These are phyloP conservation scores for Tragelaphus oryx DNA, from an alignment of 2,797 vertebrate genomes.

Conservation along the genomic window DNA sequence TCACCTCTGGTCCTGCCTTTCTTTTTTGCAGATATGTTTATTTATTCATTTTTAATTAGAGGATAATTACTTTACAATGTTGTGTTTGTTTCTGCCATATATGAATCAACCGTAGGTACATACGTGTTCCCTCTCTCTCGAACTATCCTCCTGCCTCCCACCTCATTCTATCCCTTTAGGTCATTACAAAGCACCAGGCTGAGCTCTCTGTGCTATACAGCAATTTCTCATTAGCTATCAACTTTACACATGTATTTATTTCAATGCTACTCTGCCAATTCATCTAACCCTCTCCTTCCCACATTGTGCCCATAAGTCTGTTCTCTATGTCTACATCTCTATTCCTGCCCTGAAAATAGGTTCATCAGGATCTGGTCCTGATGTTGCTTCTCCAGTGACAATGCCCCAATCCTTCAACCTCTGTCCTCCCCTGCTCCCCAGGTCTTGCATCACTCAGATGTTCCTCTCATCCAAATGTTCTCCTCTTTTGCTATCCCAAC, in stretches of 20 bases:
- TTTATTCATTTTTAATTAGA: neutral
- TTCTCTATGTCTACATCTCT: neutral
- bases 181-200: neutral
- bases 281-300: neutral
- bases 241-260: neutral
- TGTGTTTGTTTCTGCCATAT: neutral
- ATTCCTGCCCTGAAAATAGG: neutral
- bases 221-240: neutral
- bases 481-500: neutral
- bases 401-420: fast-evolving
- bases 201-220: neutral
- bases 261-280: neutral
- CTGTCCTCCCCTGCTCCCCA: fast-evolving
- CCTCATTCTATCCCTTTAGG: neutral
- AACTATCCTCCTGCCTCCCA: neutral
- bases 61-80: neutral
- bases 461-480: fast-evolving
- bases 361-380: neutral
- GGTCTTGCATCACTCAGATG: neutral
- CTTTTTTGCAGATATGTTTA: neutral
- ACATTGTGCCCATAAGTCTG: neutral
- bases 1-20: neutral
- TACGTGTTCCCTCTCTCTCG: neutral
- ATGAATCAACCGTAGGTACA: neutral
- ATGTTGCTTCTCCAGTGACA: neutral